A percentile compares a stretch with the other conserved stretches of the same genome.
Conservation (phyloP, 2,888 invertebrate species). For the Xanthostigma xanthostigma region DNA sequence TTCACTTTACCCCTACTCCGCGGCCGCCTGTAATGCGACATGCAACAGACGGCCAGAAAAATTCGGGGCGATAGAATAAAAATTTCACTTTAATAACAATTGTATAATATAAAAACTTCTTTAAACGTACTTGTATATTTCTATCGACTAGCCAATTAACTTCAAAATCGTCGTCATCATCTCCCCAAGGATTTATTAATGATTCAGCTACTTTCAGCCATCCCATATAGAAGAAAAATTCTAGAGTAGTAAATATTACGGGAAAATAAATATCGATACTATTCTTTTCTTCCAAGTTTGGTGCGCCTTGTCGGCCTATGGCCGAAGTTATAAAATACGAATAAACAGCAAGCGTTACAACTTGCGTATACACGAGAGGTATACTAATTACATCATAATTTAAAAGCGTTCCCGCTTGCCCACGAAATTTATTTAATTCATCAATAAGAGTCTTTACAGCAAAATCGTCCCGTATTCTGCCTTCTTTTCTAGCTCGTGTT, state of each 20-base stretch:
- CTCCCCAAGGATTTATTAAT: slow-evolving; percentile 81
- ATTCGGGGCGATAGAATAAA: no score
- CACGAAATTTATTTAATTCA: slow-evolving; percentile 72
- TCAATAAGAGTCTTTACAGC: slow-evolving; percentile 84
- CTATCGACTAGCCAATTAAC: slow-evolving; percentile 88
- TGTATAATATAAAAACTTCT: no score
- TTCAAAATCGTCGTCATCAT: slow-evolving; percentile 85
- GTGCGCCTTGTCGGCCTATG: slow-evolving; percentile 79
- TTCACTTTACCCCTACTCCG: no score
- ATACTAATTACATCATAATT: slow-evolving; percentile 68
- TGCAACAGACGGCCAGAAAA: no score
- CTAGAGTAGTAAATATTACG: slow-evolving; percentile 65
- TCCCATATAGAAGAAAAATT: slow-evolving; percentile 80
- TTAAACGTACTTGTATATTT: slow-evolving; percentile 51
- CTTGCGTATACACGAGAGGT: slow-evolving; percentile 72
- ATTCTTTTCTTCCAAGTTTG: slow-evolving; percentile 33
- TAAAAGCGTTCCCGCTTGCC: slow-evolving; percentile 58
- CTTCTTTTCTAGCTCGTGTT: slow-evolving; percentile 78
- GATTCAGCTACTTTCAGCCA: slow-evolving; percentile 88
- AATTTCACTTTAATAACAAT: no score
- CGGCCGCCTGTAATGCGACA: no score
- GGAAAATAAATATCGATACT: slow-evolving; percentile 79
- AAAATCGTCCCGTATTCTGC: slow-evolving; percentile 78
- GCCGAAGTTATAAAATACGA: slow-evolving; percentile 80
- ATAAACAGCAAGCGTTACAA: slow-evolving; percentile 85